Evolutionary conservation across 2,113 vertebrate genomes (phyloP).

Genomic region (Neopipo cinnamomea): DNA sequence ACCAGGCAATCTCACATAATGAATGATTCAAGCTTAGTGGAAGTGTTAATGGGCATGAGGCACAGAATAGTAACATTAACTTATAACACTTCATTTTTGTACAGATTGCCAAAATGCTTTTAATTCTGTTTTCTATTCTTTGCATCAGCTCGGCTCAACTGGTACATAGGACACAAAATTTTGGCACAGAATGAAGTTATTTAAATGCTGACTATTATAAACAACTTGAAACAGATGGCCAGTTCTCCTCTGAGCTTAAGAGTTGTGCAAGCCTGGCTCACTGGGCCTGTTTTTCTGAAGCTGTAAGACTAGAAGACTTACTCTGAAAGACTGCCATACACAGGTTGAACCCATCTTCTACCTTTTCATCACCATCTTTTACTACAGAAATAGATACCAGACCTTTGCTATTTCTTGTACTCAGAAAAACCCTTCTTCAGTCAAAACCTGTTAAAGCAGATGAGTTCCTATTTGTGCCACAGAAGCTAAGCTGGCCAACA

Average conservation of each 20-base stretch:
- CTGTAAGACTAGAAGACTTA: not conserved
- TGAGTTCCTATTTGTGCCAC: not conserved
- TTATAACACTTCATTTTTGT: not conserved
- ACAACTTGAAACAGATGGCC: not conserved
- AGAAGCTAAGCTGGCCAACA: not conserved
- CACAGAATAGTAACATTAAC: not conserved
- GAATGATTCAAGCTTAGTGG: not conserved
- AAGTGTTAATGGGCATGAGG: not conserved
- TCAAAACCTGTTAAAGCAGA: not conserved
- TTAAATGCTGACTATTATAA: not conserved
- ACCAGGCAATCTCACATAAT: not conserved
- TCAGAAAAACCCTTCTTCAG: not conserved
- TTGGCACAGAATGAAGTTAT: not conserved
- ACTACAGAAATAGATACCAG: not conserved
- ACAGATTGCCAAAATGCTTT: not conserved
- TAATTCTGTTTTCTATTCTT: not conserved
- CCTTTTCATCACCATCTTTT: not conserved
- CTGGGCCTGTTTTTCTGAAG: not conserved
- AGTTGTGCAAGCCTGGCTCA: not conserved
- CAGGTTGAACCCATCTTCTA: not conserved
- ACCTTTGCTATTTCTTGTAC: not conserved
- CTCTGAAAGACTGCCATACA: not conserved
- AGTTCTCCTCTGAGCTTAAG: not conserved
- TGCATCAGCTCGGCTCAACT: not conserved
- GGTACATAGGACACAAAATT: not conserved